These are phyloP conservation scores for Tigriopus californicus DNA, from an alignment of 2,888 invertebrate genomes.

Conservation along the genomic window DNA sequence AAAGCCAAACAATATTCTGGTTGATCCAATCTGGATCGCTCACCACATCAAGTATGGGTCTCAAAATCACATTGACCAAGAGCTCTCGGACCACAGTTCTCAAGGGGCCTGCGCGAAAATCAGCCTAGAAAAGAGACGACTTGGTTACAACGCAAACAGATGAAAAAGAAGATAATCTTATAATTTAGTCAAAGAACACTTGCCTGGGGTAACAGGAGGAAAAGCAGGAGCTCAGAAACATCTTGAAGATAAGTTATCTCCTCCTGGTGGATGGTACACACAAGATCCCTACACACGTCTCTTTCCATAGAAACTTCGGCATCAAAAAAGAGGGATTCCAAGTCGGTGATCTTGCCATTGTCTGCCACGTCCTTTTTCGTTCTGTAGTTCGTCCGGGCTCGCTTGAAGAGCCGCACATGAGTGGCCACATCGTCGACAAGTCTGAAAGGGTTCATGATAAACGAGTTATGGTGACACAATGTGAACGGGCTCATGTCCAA, in stretches of 20 bases:
- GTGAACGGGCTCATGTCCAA: too few relatives aligned
- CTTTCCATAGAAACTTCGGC: conserved; percentile 69
- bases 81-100: conserved; percentile 56
- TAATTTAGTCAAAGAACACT: background rate
- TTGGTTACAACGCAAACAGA: background rate
- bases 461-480: too few relatives aligned
- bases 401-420: conserved; percentile 65
- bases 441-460: too few relatives aligned
- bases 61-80: conserved; percentile 48
- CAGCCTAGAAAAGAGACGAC: conserved; percentile 23
- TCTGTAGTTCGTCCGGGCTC: conserved; percentile 40
- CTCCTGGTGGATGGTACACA: conserved; percentile 41
- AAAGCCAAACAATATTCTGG: conserved; percentile 68
- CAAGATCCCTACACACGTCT: conserved; percentile 53
- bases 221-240: conserved; percentile 58
- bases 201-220: conserved; percentile 58
- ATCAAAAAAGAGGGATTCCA: conserved; percentile 68
- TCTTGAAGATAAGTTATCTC: conserved; percentile 47
- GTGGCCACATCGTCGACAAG: conserved; percentile 76
- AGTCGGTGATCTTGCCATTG: conserved; percentile 22
- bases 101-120: conserved; percentile 62
- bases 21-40: conserved; percentile 84
- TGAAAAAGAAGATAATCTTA: background rate
- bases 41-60: conserved; percentile 47
- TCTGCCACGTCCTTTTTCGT: conserved; percentile 23